Evolutionary conservation across 2,113 vertebrate species (phyloP).

Genomic region (Sylvilagus bachmani): DNA sequence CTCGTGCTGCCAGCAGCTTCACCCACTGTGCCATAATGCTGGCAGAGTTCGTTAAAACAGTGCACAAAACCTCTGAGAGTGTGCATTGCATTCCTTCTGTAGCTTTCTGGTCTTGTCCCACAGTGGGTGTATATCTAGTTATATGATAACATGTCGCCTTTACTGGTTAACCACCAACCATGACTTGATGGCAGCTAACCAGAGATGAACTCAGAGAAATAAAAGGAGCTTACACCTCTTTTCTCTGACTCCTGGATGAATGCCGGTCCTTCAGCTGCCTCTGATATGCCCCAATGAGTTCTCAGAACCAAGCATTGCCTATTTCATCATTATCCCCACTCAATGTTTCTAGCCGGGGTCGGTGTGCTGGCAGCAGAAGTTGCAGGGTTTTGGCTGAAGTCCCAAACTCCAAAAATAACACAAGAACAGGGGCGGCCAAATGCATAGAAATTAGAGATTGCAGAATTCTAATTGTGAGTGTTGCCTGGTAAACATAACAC

Average conservation of each 20-base stretch:
- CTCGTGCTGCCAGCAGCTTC: no score
- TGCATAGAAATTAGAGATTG: background rate
- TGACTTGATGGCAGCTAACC: background rate
- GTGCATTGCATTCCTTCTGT: background rate
- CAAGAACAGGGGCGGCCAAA: background rate
- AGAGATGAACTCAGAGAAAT: background rate
- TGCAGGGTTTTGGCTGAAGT: background rate
- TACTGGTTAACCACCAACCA: background rate
- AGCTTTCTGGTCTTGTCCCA: background rate
- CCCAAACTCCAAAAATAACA: background rate
- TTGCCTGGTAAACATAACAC: no score
- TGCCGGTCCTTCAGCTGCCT: background rate
- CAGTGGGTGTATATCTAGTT: background rate
- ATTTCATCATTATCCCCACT: no score
- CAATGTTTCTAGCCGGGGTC: no score
- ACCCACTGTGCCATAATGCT: no score
- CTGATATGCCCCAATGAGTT: background rate
- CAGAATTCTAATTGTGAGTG: no score
- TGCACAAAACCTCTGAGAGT: background rate
- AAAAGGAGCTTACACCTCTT: background rate
- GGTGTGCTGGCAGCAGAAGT: background rate
- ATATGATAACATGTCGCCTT: background rate
- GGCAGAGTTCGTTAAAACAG: background rate
- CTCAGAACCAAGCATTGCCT: background rate
- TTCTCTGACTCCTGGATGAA: background rate